Base-by-base conservation (phyloP, 2,113 vertebrate species). In the Glaucidium brasilianum region DNA sequence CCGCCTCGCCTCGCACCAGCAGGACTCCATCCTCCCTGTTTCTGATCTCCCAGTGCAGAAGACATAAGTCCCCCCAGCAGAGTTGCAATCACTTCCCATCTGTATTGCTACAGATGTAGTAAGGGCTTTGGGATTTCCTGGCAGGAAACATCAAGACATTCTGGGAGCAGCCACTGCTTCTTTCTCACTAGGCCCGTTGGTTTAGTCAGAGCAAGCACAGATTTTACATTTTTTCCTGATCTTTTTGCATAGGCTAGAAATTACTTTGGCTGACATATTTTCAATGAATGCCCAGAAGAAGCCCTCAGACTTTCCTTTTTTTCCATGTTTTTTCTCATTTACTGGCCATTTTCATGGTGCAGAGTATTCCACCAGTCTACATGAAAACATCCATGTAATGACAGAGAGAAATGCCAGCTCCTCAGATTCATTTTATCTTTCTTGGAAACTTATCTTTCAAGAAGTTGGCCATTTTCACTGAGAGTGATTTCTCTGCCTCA, bases 1-100 rank as follows among this genome's bases (percentile, higher is more conserved):
- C 43, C 1, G 0, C 27, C 18, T 47, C 22, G 2, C 59, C 12
- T 9, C 5, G 1, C 49, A 9, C 34, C 13, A 5, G 50, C 29
- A 26, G 27, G 20, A 81, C 10, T 15, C 73, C 8, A 19, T 30
- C 41, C 59, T 11, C 27, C 41, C 9, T 5, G 16, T 11, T 83
- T 14, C 49, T 21, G 7, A 11, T 21, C 49, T 34, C 27, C 15
- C 39, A 6, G 55, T 9, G 34, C 18, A n/a, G 63, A 53, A 55
- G 39, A 30, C 2, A 12, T 16, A 11, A 16, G 45, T 37, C 8
- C 35, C 14, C 34, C 34, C 34, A 34, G 66, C 41, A 16, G 45
- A 29, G 37, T 0, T 27, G 37, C 62, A 43, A 23, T 37, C 34
- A 26, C 30, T 63, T 62, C 39, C n/a, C 50, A 9, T 9, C 34